These are phyloP conservation scores for Meriones psammophilus DNA, from an alignment of 2,797 vertebrate genomes.

Conservation along the genomic window DNA sequence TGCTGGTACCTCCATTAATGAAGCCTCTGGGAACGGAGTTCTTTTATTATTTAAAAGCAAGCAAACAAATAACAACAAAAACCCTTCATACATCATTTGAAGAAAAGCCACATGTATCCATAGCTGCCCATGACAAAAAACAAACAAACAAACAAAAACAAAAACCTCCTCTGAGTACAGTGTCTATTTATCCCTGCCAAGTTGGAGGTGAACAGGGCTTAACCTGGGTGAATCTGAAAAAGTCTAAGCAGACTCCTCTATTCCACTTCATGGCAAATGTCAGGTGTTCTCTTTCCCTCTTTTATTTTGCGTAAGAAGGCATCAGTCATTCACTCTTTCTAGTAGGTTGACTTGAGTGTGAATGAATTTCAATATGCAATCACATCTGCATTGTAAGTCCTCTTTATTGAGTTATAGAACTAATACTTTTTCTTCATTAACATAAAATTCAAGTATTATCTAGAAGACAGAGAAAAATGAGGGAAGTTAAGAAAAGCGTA, in stretches of 20 bases:
- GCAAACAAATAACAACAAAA: slow-evolving; percentile 51
- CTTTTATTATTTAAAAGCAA: slow-evolving; percentile 78
- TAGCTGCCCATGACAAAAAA: slow-evolving; percentile 60
- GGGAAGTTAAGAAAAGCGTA: slow-evolving; percentile 47
- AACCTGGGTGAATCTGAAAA: slow-evolving; percentile 57
- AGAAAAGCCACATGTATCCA: slow-evolving; percentile 71
- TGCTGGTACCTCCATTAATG: slow-evolving; percentile 50
- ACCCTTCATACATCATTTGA: slow-evolving; percentile 77
- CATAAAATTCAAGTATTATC: slow-evolving; percentile 63
- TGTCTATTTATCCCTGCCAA: slow-evolving; percentile 67
- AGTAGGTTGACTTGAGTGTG: slow-evolving; percentile 16
- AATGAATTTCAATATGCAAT: slow-evolving; percentile 20
- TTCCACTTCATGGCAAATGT: slow-evolving; percentile 39
- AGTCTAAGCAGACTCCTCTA: slow-evolving; percentile 38
- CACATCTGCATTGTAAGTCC: slow-evolving; percentile 62
- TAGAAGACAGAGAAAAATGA: slow-evolving; percentile 74
- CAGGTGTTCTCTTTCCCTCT: slow-evolving; percentile 8
- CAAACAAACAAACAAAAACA: neutral
- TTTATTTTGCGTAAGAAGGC: slow-evolving; percentile 44
- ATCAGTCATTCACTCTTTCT: slow-evolving; percentile 27
- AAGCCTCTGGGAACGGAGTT: slow-evolving; percentile 58
- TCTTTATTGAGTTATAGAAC: slow-evolving; percentile 64
- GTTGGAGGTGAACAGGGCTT: slow-evolving; percentile 61
- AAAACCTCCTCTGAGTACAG: slow-evolving; percentile 71
- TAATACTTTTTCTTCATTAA: slow-evolving; percentile 67